Percentiles rank a stretch among this genome's conserved stretches.
These are phyloP conservation scores for Selene dorsalis DNA, from an alignment of 2,797 vertebrate species.

Conservation along the genomic window DNA sequence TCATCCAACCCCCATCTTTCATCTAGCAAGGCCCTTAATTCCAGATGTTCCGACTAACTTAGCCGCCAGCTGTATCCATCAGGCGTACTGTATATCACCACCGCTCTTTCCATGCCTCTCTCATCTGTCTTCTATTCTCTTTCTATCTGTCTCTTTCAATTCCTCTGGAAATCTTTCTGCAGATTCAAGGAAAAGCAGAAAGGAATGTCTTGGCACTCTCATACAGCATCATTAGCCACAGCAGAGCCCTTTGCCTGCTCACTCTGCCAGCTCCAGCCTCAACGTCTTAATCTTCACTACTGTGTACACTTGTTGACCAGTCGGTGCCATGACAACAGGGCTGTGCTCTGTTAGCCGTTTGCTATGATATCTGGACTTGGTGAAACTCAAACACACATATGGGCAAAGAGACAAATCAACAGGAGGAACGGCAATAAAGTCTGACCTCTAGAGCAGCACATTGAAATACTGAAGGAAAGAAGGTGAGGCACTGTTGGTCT, in stretches of 20 bases:
- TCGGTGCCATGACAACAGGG: constrained; percentile 72
- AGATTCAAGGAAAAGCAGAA: constrained; percentile 46
- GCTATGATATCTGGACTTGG: constrained; percentile 60
- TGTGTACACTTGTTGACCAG: constrained; percentile 81
- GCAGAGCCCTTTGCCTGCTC: constrained; percentile 36
- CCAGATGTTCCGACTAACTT: constrained; percentile 65
- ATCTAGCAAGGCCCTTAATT: constrained; percentile 36
- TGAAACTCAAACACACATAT: constrained; percentile 20
- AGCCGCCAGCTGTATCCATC: constrained; percentile 45
- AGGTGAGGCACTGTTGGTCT: constrained; percentile 43
- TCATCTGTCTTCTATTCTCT: neutral
- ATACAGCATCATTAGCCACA: constrained; percentile 51
- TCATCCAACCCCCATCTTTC: constrained; percentile 46
- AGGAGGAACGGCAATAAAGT: constrained; percentile 63
- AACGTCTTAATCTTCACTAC: constrained; percentile 66
- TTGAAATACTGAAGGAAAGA: constrained; percentile 39
- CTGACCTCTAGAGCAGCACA: constrained; percentile 30
- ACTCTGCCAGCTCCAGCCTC: constrained; percentile 56
- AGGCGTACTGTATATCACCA: constrained; percentile 19
- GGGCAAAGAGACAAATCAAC: constrained; percentile 38
- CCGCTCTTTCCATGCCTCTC: constrained; percentile 15
- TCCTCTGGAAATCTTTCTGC: constrained; percentile 31
- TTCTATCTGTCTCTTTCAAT: constrained; percentile 32
- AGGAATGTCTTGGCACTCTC: constrained; percentile 70
- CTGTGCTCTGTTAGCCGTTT: constrained; percentile 40